Evolutionary conservation across 1,140 invertebrate genomes (phyloP).

Genomic region (Aphelinus certus): DNA sequence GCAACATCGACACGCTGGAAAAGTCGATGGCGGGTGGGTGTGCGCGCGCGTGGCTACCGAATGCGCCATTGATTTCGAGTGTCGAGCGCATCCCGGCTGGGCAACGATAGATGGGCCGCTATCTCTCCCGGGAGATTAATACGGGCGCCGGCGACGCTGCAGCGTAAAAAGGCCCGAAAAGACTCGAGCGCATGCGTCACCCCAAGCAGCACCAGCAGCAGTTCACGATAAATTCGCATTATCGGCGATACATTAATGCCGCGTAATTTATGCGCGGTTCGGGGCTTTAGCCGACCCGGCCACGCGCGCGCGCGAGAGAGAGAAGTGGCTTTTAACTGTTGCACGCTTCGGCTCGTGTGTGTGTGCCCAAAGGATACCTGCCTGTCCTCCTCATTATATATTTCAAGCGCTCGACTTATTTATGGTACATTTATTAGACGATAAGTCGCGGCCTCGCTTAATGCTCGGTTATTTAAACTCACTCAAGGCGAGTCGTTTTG

Average conservation of each 20-base stretch:
- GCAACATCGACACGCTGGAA: too few species aligned
- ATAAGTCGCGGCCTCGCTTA: not conserved
- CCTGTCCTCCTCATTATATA: not conserved
- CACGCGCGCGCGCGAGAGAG: constrained; percentile 3
- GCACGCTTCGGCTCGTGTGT: not conserved
- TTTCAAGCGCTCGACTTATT: not conserved
- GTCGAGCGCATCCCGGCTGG: constrained; percentile 45
- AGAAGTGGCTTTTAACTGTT: constrained; percentile 31
- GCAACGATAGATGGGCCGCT: constrained; percentile 47
- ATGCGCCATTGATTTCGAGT: constrained; percentile 46
- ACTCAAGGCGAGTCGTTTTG: not conserved
- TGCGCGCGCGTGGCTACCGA: too few species aligned
- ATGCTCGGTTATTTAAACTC: not conserved
- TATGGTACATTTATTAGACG: not conserved
- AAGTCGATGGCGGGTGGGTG: too few species aligned
- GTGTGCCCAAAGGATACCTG: not conserved
- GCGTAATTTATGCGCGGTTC: constrained; percentile 37
- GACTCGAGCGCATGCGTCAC: constrained; percentile 37
- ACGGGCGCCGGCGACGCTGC: constrained; percentile 32
- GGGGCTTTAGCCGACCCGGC: not conserved
- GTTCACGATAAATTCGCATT: constrained; percentile 49
- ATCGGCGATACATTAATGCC: constrained; percentile 52
- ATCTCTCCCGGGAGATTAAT: constrained; percentile 52
- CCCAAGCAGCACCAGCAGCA: constrained; percentile 16
- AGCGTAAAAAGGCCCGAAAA: constrained; percentile 40